phyloP scores from a whole-genome alignment of 2,113 vertebrate species.

The Phalacrocorax aristotelis region DNA sequence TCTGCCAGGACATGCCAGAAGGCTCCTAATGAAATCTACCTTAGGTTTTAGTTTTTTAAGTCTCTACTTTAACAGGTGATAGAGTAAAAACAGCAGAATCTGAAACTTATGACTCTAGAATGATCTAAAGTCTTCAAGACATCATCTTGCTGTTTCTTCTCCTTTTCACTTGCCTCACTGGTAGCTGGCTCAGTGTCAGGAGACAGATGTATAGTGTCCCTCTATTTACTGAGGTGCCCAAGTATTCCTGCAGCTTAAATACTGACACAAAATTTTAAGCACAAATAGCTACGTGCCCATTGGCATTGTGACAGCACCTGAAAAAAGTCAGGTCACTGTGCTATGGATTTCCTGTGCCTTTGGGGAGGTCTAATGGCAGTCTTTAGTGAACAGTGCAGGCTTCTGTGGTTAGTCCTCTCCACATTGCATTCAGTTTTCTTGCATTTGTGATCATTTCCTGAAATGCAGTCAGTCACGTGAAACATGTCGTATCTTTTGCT shows the following conservation, averaged over 20 bases:
- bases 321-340: neutral
- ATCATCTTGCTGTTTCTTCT: neutral
- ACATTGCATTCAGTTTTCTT: neutral
- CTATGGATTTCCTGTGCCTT: fast-evolving
- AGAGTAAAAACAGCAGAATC: neutral
- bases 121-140: neutral
- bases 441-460: neutral
- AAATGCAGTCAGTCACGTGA: neutral
- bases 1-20: neutral
- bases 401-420: neutral
- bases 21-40: neutral
- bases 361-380: neutral
- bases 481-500: neutral
- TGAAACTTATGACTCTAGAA: neutral
- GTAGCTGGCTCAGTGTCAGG: neutral
- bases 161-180: neutral
- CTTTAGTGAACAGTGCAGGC: neutral
- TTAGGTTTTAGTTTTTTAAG: neutral
- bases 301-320: neutral
- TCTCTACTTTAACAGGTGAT: neutral
- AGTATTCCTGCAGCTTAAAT: neutral
- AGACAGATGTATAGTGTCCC: neutral
- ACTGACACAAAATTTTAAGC: too few relatives aligned
- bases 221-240: neutral
- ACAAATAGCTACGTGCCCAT: neutral